Conservation (phyloP, 2,888 invertebrate species). For the Camptogramma bilineatum region DNA sequence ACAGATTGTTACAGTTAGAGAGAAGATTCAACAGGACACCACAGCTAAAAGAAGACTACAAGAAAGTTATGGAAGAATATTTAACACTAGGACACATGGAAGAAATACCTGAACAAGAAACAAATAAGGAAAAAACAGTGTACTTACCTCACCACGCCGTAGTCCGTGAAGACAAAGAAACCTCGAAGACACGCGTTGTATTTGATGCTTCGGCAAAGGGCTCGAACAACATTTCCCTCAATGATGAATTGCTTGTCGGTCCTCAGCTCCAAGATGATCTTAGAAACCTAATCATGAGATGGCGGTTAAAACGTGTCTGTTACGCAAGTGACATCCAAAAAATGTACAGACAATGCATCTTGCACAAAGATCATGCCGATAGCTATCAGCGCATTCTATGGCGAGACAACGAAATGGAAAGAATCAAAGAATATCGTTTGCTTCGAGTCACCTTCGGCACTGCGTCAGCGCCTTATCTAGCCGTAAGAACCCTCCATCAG, state of each 20-base stretch:
- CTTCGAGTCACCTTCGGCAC: constrained; percentile 1
- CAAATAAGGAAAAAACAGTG: constrained; percentile 1
- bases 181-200: constrained; percentile 1
- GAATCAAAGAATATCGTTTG: not conserved
- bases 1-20: constrained; percentile 2
- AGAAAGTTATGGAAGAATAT: constrained; percentile 7
- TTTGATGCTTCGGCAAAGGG: constrained; percentile 16
- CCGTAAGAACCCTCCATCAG: not conserved
- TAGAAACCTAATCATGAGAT: constrained; percentile 15
- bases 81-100: constrained; percentile 1
- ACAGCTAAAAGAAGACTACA: constrained; percentile 5
- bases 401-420: not conserved
- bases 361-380: not conserved
- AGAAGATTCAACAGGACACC: not conserved
- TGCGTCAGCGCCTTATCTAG: not conserved
- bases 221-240: constrained; percentile 8
- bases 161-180: not conserved
- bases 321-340: not conserved
- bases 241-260: constrained; percentile 13
- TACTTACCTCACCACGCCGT: constrained; percentile 1
- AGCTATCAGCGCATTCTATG: not conserved
- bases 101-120: constrained; percentile 5
- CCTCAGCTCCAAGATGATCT: constrained; percentile 16
- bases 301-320: not conserved
- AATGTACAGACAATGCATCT: not conserved